These are phyloP conservation scores for Rhynchonycteris naso DNA, from an alignment of 2,797 vertebrate genomes.

Conservation along the genomic window DNA sequence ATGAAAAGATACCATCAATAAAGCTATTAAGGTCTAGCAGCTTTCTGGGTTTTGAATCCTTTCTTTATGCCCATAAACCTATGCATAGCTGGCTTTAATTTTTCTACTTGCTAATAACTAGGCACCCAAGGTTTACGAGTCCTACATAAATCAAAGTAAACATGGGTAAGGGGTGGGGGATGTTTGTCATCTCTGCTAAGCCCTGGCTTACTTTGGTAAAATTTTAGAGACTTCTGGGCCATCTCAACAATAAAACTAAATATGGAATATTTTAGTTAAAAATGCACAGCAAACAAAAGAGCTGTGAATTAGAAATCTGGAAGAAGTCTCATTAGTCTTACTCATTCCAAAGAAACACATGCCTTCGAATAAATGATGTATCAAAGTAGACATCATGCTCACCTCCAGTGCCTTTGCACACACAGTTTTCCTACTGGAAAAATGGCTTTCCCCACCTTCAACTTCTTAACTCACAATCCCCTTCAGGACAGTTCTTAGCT, in stretches of 20 bases:
- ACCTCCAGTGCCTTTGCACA: neutral
- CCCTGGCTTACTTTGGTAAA: neutral
- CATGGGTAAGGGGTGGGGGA: neutral
- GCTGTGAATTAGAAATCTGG: neutral
- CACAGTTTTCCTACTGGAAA: neutral
- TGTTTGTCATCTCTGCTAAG: neutral
- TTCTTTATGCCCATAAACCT: neutral
- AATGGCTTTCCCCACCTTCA: neutral
- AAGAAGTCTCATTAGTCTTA: neutral
- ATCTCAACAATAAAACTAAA: neutral
- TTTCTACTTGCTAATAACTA: constrained; percentile 31
- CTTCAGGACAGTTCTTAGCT: neutral
- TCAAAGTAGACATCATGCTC: neutral
- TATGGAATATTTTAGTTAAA: neutral
- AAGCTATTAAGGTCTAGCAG: neutral
- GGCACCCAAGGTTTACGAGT: neutral
- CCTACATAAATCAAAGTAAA: constrained; percentile 47
- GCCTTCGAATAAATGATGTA: neutral
- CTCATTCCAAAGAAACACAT: neutral
- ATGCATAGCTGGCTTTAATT: neutral
- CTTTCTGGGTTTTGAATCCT: neutral
- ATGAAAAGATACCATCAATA: neutral
- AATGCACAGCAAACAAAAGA: neutral
- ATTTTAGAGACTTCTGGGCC: neutral
- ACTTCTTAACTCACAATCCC: neutral